These are phyloP conservation scores for Uropetala carovei DNA, from an alignment of 2,888 invertebrate species.

Conservation along the genomic window DNA sequence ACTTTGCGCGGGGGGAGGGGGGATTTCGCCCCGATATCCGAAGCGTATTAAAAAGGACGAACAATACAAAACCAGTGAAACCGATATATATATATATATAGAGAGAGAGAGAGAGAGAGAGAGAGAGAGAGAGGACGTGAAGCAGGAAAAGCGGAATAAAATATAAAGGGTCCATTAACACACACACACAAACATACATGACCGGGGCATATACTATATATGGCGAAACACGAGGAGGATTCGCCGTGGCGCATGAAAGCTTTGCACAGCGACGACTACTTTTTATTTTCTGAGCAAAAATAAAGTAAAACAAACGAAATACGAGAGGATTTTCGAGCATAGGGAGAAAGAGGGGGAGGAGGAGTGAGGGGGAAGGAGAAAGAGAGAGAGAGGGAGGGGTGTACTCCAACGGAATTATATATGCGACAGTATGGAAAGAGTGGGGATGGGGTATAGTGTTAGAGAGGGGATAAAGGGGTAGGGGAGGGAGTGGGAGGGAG, in stretches of 20 bases:
- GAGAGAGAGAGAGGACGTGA: neutral
- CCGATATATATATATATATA: too few relatives aligned
- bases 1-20: neutral
- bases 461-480: neutral
- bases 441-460: neutral
- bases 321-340: neutral
- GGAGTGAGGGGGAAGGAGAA: neutral
- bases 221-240: neutral
- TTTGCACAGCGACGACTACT: neutral
- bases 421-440: too few relatives aligned
- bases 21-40: constrained; percentile 46
- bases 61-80: constrained; percentile 10
- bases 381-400: neutral
- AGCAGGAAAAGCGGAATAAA: neutral
- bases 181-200: neutral
- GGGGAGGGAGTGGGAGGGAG: too few relatives aligned
- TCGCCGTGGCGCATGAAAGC: neutral
- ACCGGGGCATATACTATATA: neutral
- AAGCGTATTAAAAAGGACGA: constrained; percentile 46
- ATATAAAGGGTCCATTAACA: constrained; percentile 17
- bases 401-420: too few relatives aligned
- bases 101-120: neutral
- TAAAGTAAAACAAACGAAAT: neutral
- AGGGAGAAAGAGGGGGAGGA: neutral
- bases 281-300: too few relatives aligned